Percentiles rank a stretch among this genome's conserved stretches.
Evolutionary conservation across 2,113 vertebrate species (phyloP).

Genomic region (Picathartes gymnocephalus): DNA sequence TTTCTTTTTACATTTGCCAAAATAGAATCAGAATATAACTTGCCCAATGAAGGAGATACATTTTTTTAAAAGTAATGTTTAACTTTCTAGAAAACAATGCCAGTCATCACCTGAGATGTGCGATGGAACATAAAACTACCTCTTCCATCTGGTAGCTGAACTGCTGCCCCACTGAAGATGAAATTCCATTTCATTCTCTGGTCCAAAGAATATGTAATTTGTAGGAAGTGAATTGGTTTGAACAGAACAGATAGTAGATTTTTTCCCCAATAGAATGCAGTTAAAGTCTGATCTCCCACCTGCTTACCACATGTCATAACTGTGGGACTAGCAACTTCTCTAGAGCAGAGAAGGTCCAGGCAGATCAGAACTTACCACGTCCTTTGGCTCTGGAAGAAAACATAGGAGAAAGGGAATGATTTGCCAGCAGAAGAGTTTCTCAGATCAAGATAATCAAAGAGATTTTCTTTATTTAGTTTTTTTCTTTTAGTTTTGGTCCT

Average conservation of each 20-base stretch:
- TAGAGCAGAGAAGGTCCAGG: conserved; percentile 1
- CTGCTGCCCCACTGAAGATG: neutral
- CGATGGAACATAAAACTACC: fast-evolving
- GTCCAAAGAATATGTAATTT: conserved; percentile 6
- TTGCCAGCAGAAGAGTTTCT: conserved; percentile 44
- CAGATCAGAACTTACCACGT: conserved; percentile 24
- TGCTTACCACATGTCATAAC: conserved; percentile 30
- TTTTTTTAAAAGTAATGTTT: neutral
- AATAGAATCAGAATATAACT: neutral
- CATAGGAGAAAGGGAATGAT: neutral
- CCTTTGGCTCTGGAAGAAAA: conserved; percentile 49
- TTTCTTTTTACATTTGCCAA: neutral
- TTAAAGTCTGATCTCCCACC: neutral
- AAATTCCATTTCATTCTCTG: neutral
- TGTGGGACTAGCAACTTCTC: neutral
- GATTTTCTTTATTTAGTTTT: neutral
- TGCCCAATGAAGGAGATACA: neutral
- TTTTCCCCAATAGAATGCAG: neutral
- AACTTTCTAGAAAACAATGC: neutral
- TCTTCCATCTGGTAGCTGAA: neutral
- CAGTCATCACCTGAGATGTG: neutral
- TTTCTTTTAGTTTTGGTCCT: neutral
- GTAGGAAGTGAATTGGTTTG: neutral
- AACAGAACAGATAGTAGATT: neutral
- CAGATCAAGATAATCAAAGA: conserved; percentile 54